Evolutionary conservation across 2,113 vertebrate genomes (phyloP).

Genomic region (Urocynchramus pylzowi): DNA sequence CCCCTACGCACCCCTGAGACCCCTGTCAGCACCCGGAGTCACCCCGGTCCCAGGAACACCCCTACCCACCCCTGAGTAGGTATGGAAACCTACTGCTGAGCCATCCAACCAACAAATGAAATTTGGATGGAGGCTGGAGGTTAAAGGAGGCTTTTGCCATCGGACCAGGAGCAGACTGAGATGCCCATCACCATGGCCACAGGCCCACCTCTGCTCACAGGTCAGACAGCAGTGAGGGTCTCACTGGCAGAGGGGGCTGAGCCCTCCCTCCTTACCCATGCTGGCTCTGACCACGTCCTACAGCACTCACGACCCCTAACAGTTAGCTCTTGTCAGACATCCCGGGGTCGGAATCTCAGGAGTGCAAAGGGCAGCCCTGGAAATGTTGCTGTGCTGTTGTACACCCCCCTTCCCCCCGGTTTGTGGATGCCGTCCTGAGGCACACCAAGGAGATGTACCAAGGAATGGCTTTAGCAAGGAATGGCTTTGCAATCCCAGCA

Average conservation of each 20-base stretch:
- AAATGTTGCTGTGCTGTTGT: neutral
- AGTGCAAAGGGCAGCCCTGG: neutral
- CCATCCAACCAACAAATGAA: rapidly evolving
- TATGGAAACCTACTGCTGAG: rapidly evolving
- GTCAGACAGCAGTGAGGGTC: neutral
- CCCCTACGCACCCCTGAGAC: neutral
- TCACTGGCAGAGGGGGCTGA: neutral
- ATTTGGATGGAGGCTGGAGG: neutral
- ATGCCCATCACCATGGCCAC: neutral
- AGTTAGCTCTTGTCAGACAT: neutral
- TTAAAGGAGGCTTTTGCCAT: neutral
- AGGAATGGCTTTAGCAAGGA: neutral
- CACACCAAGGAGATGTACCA: neutral
- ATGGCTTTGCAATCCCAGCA: neutral
- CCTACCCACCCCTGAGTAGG: rapidly evolving
- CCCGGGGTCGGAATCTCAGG: neutral
- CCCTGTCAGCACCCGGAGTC: neutral
- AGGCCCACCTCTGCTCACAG: neutral
- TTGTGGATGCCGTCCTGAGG: neutral
- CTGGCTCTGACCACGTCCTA: neutral
- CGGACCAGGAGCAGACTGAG: neutral
- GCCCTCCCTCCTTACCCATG: neutral
- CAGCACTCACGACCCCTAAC: neutral
- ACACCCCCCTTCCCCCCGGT: rapidly evolving
- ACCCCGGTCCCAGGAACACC: too few relatives aligned